These are phyloP conservation scores for Solen grandis DNA, from an alignment of 1,140 invertebrate genomes.

Conservation along the genomic window DNA sequence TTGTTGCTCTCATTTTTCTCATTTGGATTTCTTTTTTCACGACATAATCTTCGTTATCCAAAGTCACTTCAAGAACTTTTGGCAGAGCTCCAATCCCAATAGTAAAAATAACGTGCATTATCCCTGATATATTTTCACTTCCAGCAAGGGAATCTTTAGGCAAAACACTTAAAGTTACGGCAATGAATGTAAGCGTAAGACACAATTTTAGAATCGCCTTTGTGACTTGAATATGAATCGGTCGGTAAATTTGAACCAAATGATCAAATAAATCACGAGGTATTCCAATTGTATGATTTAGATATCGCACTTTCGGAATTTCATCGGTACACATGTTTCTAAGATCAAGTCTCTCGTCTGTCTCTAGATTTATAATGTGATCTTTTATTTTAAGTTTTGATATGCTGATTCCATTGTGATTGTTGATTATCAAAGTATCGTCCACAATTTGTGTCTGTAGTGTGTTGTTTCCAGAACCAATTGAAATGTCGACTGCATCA, in stretches of 20 bases:
- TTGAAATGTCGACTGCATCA: slow-evolving; percentile 13
- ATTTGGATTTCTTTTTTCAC: slow-evolving; percentile 15
- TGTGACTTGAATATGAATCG: slow-evolving; percentile 17
- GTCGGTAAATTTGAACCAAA: slow-evolving; percentile 2
- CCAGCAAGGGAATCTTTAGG: neutral
- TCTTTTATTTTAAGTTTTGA: neutral
- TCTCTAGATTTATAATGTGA: neutral
- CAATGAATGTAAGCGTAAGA: slow-evolving; percentile 13
- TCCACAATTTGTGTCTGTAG: neutral
- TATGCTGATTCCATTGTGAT: neutral
- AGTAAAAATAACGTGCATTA: slow-evolving; percentile 40
- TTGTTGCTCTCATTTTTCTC: neutral
- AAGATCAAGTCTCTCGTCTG: neutral
- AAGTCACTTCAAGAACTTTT: neutral
- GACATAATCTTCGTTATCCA: neutral
- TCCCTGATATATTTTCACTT: slow-evolving; percentile 9
- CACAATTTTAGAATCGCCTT: neutral
- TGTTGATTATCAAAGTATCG: neutral
- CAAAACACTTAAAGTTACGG: neutral
- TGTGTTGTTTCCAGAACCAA: neutral
- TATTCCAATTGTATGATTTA: slow-evolving; percentile 4
- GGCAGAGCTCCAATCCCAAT: slow-evolving; percentile 19
- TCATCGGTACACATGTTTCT: neutral
- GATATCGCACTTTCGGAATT: neutral
- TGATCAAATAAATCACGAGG: slow-evolving; percentile 4